A percentile compares a stretch with the other conserved stretches of the same genome.
Conservation (phyloP, 2,797 vertebrate species). For the Oryzias sinensis region DNA sequence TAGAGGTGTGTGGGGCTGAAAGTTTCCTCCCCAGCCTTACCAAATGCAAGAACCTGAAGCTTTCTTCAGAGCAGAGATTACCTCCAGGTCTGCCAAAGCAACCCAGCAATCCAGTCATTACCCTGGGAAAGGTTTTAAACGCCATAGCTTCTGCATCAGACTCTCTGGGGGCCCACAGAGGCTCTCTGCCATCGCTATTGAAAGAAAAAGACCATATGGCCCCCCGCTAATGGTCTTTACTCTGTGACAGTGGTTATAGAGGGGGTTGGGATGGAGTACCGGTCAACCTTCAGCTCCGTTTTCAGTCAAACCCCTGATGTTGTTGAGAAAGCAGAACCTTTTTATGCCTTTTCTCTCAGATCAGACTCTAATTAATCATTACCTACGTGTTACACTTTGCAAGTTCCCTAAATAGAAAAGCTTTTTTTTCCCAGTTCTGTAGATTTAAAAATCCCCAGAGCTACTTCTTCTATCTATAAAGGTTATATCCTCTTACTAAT, state of each 20-base stretch:
- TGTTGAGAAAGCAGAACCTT: slow-evolving; percentile 46
- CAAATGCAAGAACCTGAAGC: slow-evolving; percentile 22
- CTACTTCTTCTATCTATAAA: not conserved
- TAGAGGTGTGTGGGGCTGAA: too few relatives aligned
- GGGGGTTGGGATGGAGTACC: slow-evolving; percentile 46
- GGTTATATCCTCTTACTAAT: not conserved
- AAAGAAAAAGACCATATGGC: slow-evolving; percentile 69
- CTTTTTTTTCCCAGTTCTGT: not conserved
- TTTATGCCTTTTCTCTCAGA: slow-evolving; percentile 17
- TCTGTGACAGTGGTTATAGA: slow-evolving; percentile 48
- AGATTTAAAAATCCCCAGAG: slow-evolving; percentile 1
- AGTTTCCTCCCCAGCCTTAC: too few relatives aligned
- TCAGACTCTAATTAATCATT: slow-evolving; percentile 1
- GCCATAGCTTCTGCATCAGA: slow-evolving; percentile 21
- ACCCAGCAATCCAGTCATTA: too few relatives aligned
- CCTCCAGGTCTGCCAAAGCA: too few relatives aligned
- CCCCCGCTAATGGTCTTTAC: slow-evolving; percentile 52
- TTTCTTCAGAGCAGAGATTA: too few relatives aligned
- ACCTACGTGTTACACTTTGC: slow-evolving; percentile 5
- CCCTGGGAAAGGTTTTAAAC: slow-evolving; percentile 1
- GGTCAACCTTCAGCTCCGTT: slow-evolving; percentile 47
- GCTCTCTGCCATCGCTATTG: slow-evolving; percentile 39
- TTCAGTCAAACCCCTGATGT: slow-evolving; percentile 53
- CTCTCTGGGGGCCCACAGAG: slow-evolving; percentile 24
- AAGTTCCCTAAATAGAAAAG: not conserved